These are phyloP conservation scores for Hermaeophaga mercurialis DNA, from an alignment of 2,888 invertebrate genomes.

Conservation along the genomic window DNA sequence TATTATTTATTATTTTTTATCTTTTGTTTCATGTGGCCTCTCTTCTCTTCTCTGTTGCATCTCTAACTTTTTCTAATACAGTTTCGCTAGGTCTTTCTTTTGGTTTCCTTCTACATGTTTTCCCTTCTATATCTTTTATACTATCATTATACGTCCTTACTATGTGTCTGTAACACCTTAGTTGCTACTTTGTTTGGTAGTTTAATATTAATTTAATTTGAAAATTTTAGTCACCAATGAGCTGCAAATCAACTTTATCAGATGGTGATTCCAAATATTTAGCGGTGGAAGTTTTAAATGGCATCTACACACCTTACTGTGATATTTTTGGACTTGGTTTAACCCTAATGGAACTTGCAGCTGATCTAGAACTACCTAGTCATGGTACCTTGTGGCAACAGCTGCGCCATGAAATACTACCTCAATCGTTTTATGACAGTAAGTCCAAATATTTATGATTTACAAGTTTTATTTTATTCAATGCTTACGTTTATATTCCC, in stretches of 20 bases:
- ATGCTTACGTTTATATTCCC: neutral
- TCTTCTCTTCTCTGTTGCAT: too few relatives aligned
- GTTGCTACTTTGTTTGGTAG: too few relatives aligned
- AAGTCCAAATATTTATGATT: conserved; percentile 22
- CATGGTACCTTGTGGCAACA: conserved; percentile 72
- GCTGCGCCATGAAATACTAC: conserved; percentile 40
- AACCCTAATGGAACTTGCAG: conserved; percentile 71
- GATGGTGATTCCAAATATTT: conserved; percentile 80
- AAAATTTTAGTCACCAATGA: conserved; percentile 34
- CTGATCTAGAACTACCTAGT: conserved; percentile 71
- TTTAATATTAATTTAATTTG: too few relatives aligned
- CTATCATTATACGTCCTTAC: too few relatives aligned
- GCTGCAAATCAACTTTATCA: conserved; percentile 54
- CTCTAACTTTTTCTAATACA: too few relatives aligned
- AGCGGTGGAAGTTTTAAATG: conserved; percentile 71
- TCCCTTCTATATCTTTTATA: too few relatives aligned
- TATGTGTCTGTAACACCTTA: too few relatives aligned
- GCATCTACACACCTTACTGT: conserved; percentile 67
- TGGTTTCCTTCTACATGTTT: too few relatives aligned
- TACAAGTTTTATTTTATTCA: neutral
- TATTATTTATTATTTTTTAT: too few relatives aligned
- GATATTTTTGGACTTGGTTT: conserved; percentile 79
- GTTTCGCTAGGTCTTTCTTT: too few relatives aligned
- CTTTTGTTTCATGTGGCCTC: too few relatives aligned
- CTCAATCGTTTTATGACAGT: conserved; percentile 40